Evolutionary conservation across 2,113 vertebrate species (phyloP), one percentile per base, ranked within the genome.

Genomic region (Colistium nudipinnis): DNA sequence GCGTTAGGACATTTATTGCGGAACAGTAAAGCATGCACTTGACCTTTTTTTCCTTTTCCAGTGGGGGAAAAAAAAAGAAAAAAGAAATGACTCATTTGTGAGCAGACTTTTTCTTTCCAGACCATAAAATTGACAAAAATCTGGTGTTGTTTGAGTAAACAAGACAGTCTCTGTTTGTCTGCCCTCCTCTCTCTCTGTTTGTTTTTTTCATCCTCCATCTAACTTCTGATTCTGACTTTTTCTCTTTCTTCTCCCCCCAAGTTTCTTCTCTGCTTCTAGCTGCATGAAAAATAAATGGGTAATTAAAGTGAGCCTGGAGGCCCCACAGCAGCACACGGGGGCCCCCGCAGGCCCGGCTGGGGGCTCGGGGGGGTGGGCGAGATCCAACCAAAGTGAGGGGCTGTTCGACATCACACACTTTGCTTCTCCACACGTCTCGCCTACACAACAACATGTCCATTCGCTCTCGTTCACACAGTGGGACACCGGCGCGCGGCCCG

Each of bases 261-360:
- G 13, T 3, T 51, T 66, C 16, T 6, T 19, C 16, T 5, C 63
- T 57, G 27, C 63, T 76, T 59, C 56, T 56, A 64, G 80, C 35
- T 74, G 60, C 75, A 83, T 85, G 82, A 69, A 81, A n/a, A 87
- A 76, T 75, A 88, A 90, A 89, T 71, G 70, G 71, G 79, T 89
- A 78, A 90, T 91, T 90, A 87, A 87, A 76, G 60, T 59, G 66
- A 76, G 83, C 83, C 88, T 86, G 17, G 11, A 54, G 82, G 83
- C 71, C 80, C 61, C 82, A 81, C 85, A 80, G 85, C 78, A 65
- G 73, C 81, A 81, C 57, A 74, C 43, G 66, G 33, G 62, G 54
- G 65, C 70, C 87, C n/a, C 83, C 27, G 57, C 20, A 24, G 89
- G 74, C 55, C 85, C 24, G 45, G 70, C 82, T 76, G 62, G 63